Conservation (phyloP, 2,113 vertebrate genomes). For the Deroptyus accipitrinus region DNA sequence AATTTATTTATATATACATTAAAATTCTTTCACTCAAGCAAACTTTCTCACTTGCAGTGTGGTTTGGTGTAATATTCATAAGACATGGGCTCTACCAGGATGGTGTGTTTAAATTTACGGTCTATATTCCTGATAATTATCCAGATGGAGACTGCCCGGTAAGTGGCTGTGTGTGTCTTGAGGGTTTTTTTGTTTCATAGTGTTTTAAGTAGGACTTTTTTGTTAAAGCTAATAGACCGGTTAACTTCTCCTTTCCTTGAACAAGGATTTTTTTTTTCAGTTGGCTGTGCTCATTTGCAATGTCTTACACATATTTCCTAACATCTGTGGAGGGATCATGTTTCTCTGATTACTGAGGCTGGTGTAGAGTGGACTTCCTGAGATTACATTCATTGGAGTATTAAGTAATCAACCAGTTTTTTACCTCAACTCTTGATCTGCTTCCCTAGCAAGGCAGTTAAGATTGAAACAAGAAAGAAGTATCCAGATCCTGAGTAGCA, state of each 20-base stretch:
- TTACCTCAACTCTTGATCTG: neutral
- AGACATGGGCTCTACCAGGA: conserved; percentile 96
- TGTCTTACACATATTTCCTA: neutral
- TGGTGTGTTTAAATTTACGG: conserved; percentile 98
- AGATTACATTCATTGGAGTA: neutral
- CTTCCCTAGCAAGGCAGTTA: neutral
- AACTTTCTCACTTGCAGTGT: conserved; percentile 80
- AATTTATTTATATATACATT: fast-evolving
- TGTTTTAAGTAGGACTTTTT: neutral
- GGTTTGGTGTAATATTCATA: conserved; percentile 99
- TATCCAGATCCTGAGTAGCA: neutral
- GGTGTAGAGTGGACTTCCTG: neutral
- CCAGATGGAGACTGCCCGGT: conserved; percentile 96
- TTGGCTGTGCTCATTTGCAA: neutral
- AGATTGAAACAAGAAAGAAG: neutral
- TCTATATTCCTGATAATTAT: conserved; percentile 99
- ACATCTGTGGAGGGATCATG: neutral
- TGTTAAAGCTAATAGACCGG: neutral
- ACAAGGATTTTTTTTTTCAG: neutral
- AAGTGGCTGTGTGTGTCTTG: conserved; percentile 42
- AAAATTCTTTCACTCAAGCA: neutral
- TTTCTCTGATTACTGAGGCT: neutral
- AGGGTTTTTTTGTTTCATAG: neutral
- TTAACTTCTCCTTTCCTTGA: neutral
- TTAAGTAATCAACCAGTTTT: neutral